Evolutionary conservation across 2,113 vertebrate species (phyloP).

Genomic region (Chroicocephalus ridibundus): DNA sequence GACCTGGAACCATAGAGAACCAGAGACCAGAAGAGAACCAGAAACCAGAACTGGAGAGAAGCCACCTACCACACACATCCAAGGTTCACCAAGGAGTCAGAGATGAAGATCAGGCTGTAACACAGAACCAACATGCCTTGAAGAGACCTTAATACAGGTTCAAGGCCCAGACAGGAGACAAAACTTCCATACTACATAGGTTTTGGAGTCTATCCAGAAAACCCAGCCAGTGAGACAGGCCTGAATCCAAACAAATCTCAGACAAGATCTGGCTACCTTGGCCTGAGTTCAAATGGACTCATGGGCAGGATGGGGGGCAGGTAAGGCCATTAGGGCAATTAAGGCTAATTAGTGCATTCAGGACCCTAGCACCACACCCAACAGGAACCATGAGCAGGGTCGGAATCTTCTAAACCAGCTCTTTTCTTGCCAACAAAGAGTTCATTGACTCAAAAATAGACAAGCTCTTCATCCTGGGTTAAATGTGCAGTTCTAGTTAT

Average conservation of each 20-base stretch:
- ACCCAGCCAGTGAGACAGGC: fast-evolving
- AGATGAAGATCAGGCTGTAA: not conserved
- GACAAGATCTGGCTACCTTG: not conserved
- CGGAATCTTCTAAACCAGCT: not conserved
- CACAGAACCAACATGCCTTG: not conserved
- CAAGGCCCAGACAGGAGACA: not conserved
- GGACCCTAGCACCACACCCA: not conserved
- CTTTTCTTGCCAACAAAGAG: not conserved
- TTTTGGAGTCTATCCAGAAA: not conserved
- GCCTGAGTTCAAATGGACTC: not conserved
- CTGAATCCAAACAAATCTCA: not conserved
- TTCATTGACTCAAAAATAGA: not conserved
- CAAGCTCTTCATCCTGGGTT: not conserved
- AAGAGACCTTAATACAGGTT: not conserved
- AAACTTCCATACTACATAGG: not conserved
- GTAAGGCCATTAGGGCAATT: not conserved
- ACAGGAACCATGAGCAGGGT: not conserved
- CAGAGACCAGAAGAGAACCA: no score
- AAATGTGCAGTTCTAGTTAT: not conserved
- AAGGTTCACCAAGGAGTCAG: not conserved
- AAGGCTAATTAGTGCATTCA: not conserved
- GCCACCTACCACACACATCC: not conserved
- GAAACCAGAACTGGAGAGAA: not conserved
- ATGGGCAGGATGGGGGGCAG: fast-evolving
- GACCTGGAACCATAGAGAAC: no score